These are phyloP conservation scores for Ceratosolen solmsi DNA, from an alignment of 1,140 invertebrate genomes.

Conservation along the genomic window DNA sequence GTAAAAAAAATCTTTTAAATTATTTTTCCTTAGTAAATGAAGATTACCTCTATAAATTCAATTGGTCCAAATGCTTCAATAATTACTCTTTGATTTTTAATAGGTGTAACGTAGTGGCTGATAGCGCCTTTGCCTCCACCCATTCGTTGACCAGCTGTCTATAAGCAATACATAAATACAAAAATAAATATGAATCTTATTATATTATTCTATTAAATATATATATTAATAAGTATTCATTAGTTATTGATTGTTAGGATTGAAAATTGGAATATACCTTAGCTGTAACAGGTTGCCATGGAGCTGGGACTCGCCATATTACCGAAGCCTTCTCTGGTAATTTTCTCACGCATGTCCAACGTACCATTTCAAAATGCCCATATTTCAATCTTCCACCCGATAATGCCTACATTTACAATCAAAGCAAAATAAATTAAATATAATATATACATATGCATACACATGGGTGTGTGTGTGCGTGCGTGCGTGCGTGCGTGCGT, in stretches of 20 bases:
- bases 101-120: constrained; percentile 94
- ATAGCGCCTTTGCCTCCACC: constrained; percentile 98
- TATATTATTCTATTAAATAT: background rate
- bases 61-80: constrained; percentile 94
- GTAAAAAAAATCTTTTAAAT: constrained; percentile 13
- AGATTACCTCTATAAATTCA: constrained; percentile 87
- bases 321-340: constrained; percentile 92
- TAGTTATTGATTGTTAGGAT: background rate
- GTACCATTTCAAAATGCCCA: constrained; percentile 91
- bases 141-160: constrained; percentile 91
- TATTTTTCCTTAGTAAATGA: background rate
- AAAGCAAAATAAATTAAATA: constrained; percentile 3
- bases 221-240: too few relatives aligned
- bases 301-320: constrained; percentile 94
- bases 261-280: constrained; percentile 75
- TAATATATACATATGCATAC: too few relatives aligned
- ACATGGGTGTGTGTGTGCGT: background rate
- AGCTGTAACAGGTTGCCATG: constrained; percentile 95
- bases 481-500: background rate
- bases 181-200: background rate
- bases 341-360: constrained; percentile 82
- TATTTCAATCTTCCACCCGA: constrained; percentile 85
- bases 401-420: constrained; percentile 77
- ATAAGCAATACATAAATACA: constrained; percentile 27
- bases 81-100: constrained; percentile 93